Conservation (phyloP, 2,888 invertebrate genomes). For the Gymnocheta viridis region DNA sequence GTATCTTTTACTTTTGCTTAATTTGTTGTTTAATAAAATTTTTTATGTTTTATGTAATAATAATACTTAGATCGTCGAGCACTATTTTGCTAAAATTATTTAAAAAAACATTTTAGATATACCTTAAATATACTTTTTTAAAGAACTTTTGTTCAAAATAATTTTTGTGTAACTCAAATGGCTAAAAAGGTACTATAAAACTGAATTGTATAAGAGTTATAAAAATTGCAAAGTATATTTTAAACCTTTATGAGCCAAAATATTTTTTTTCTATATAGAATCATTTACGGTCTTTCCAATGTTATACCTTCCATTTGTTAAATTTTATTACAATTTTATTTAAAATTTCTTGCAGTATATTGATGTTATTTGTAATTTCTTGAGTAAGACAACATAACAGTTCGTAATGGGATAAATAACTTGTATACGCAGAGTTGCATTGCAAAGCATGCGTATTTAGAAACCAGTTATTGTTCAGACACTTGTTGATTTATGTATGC, state of each 20-base stretch:
- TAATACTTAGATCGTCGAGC: background rate
- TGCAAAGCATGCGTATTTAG: conserved; percentile 33
- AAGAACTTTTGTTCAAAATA: conserved; percentile 18
- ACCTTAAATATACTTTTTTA: conserved; percentile 31
- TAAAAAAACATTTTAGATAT: background rate
- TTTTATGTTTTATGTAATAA: background rate
- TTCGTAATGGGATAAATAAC: conserved; percentile 16
- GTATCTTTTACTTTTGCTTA: background rate
- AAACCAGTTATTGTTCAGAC: background rate
- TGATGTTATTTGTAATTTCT: background rate
- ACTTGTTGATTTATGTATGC: background rate
- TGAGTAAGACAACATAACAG: background rate
- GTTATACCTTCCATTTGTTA: too few relatives aligned
- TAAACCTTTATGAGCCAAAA: too few relatives aligned
- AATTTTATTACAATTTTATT: too few relatives aligned
- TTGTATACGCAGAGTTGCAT: conserved; percentile 40
- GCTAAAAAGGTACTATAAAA: background rate
- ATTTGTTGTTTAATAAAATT: background rate
- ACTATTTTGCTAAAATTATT: conserved; percentile 10
- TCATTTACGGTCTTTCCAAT: too few relatives aligned
- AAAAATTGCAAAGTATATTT: too few relatives aligned
- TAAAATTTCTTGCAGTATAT: too few relatives aligned
- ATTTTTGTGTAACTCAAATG: background rate
- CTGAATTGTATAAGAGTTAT: too few relatives aligned
- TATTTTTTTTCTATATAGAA: too few relatives aligned